These are phyloP conservation scores for Onychostruthus taczanowskii DNA, from an alignment of 2,113 vertebrate genomes.

Conservation along the genomic window DNA sequence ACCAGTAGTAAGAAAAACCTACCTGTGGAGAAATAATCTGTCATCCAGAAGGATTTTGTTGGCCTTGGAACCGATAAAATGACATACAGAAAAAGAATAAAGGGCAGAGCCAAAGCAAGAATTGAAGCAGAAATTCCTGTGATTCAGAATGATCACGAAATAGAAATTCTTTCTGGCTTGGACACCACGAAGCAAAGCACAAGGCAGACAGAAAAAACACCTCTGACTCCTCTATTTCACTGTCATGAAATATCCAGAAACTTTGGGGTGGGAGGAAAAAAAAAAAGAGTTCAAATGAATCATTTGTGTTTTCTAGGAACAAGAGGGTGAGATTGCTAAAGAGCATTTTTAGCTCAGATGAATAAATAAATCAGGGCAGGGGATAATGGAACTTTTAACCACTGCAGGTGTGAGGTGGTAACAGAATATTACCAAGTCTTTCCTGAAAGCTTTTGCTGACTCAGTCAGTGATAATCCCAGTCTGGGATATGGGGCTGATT, in stretches of 20 bases:
- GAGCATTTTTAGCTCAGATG: neutral
- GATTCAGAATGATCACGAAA: constrained; percentile 76
- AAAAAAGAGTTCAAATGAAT: neutral
- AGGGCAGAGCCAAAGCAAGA: constrained; percentile 70
- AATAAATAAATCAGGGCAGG: neutral
- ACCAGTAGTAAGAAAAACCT: neutral
- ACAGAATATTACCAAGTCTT: neutral
- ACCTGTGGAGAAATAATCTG: neutral
- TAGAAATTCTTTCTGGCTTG: constrained; percentile 75
- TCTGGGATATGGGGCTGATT: neutral
- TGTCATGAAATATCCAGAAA: constrained; percentile 65
- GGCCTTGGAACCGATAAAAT: constrained; percentile 78
- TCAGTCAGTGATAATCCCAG: neutral
- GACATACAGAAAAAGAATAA: constrained; percentile 78
- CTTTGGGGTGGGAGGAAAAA: fast-evolving
- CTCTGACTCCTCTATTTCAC: constrained; percentile 67
- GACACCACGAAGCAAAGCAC: constrained; percentile 69
- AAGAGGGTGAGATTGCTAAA: neutral
- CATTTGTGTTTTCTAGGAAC: neutral
- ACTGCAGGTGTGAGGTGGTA: neutral
- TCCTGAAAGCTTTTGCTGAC: neutral
- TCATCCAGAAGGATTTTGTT: constrained; percentile 77
- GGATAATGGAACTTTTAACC: neutral
- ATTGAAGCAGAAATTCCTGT: constrained; percentile 71
- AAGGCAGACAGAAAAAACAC: constrained; percentile 63